Conservation (phyloP, 2,888 invertebrate genomes). For the Copidosoma aretas region DNA sequence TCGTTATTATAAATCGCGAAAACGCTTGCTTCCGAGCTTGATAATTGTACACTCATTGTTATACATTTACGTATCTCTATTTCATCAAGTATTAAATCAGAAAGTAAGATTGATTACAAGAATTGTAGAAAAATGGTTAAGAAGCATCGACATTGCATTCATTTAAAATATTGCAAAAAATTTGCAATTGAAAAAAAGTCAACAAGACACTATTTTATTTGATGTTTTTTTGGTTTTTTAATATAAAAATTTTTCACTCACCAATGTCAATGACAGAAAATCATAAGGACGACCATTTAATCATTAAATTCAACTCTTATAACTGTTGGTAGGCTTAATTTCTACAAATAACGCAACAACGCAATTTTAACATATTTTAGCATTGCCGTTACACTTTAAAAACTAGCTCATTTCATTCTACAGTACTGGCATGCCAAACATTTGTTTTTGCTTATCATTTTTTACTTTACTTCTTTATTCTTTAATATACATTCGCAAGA, state of each 20-base stretch:
- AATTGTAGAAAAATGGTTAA: slow-evolving; percentile 24
- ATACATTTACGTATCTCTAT: slow-evolving; percentile 27
- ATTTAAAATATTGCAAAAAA: slow-evolving; percentile 6
- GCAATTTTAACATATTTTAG: slow-evolving; percentile 26
- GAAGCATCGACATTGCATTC: slow-evolving; percentile 25
- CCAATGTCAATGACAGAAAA: slow-evolving; percentile 33
- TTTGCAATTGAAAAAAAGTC: slow-evolving; percentile 8
- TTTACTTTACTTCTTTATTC: slow-evolving; percentile 15
- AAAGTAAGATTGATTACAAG: slow-evolving; percentile 25
- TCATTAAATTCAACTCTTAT: slow-evolving; percentile 15
- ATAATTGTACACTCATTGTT: slow-evolving; percentile 30
- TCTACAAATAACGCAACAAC: slow-evolving; percentile 31
- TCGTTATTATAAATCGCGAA: slow-evolving; percentile 33
- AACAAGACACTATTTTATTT: slow-evolving; percentile 28
- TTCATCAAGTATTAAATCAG: slow-evolving; percentile 23
- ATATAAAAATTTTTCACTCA: slow-evolving; percentile 1
- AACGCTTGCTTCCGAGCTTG: slow-evolving; percentile 27
- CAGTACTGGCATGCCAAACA: slow-evolving; percentile 38
- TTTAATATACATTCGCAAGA: slow-evolving; percentile 35
- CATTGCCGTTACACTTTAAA: slow-evolving; percentile 31
- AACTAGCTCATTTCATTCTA: slow-evolving; percentile 33
- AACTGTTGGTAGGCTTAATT: slow-evolving; percentile 34
- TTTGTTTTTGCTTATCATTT: slow-evolving; percentile 30
- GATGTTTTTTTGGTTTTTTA: slow-evolving; percentile 12
- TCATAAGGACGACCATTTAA: slow-evolving; percentile 26